Percentiles rank a stretch among this genome's conserved stretches.
These are phyloP conservation scores for Harpagifer antarcticus DNA, from an alignment of 2,797 vertebrate genomes.

Conservation along the genomic window DNA sequence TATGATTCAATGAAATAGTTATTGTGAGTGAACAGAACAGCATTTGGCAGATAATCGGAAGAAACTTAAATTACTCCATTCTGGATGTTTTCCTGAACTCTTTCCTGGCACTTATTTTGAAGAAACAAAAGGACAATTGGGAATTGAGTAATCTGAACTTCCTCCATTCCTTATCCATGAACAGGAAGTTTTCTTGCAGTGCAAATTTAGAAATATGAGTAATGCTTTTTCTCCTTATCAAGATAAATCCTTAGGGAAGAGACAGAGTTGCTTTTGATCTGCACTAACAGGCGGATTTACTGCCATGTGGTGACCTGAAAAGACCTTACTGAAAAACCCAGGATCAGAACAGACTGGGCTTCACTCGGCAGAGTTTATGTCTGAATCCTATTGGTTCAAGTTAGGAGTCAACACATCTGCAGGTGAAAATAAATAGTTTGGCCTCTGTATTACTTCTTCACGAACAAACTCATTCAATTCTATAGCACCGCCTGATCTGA, in stretches of 20 bases:
- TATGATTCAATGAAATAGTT: slow-evolving; percentile 31
- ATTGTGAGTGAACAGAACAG: slow-evolving; percentile 32
- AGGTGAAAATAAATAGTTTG: slow-evolving; percentile 14
- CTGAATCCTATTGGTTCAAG: neutral
- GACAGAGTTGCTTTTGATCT: slow-evolving; percentile 29
- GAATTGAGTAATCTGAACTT: slow-evolving; percentile 58
- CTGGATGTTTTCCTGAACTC: slow-evolving; percentile 49
- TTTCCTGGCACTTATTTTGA: slow-evolving; percentile 50
- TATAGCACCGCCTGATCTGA: slow-evolving; percentile 34
- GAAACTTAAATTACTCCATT: slow-evolving; percentile 40
- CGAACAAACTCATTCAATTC: slow-evolving; percentile 23
- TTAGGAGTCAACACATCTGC: slow-evolving; percentile 17
- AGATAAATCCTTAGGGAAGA: slow-evolving; percentile 19
- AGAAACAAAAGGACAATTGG: slow-evolving; percentile 51
- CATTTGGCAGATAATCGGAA: slow-evolving; percentile 30
- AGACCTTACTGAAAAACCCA: slow-evolving; percentile 1
- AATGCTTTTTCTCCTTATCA: slow-evolving; percentile 47
- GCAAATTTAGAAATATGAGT: slow-evolving; percentile 55
- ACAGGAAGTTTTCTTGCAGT: slow-evolving; percentile 52
- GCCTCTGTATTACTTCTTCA: slow-evolving; percentile 15
- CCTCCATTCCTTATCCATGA: slow-evolving; percentile 43
- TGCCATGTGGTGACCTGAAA: slow-evolving; percentile 24
- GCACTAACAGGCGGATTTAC: slow-evolving; percentile 1
- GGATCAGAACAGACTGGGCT: slow-evolving; percentile 2
- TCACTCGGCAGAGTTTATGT: neutral